A percentile compares a stretch with the other conserved stretches of the same genome.
These are phyloP conservation scores for Candoia aspera DNA, from an alignment of 2,113 vertebrate genomes.

Conservation along the genomic window DNA sequence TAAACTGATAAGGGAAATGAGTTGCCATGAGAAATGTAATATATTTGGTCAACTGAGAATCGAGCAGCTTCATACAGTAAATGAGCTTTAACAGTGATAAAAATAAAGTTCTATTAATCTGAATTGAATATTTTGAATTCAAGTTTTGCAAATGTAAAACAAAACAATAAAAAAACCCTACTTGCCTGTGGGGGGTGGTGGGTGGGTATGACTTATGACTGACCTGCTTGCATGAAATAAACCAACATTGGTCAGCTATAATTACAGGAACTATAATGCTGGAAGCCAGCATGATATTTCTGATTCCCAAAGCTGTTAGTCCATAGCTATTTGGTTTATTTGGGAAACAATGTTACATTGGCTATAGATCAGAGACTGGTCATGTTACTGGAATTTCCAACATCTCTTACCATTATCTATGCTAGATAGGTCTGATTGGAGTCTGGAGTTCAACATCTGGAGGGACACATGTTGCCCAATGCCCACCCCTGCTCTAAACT, in stretches of 20 bases:
- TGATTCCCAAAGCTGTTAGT: background rate
- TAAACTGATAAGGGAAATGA: background rate
- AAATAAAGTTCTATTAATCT: background rate
- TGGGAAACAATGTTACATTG: background rate
- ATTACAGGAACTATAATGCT: background rate
- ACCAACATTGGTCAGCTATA: background rate
- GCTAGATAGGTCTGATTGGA: background rate
- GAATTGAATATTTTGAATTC: background rate
- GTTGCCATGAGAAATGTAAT: constrained; percentile 6
- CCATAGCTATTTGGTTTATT: background rate
- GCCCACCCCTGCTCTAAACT: background rate
- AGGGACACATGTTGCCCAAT: background rate
- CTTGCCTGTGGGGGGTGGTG: background rate
- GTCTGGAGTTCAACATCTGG: background rate
- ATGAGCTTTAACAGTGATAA: background rate
- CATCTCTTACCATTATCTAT: background rate
- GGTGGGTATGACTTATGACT: background rate
- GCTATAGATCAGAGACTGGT: background rate
- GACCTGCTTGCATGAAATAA: constrained; percentile 15
- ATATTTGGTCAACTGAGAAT: background rate
- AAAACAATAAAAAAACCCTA: background rate
- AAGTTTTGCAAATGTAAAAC: background rate
- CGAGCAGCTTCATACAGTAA: background rate
- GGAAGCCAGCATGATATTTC: background rate
- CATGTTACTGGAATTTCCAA: background rate